Evolutionary conservation across 2,888 invertebrate species (phyloP), one percentile per base, ranked within the genome.

Genomic region (Zonitis immaculata): DNA sequence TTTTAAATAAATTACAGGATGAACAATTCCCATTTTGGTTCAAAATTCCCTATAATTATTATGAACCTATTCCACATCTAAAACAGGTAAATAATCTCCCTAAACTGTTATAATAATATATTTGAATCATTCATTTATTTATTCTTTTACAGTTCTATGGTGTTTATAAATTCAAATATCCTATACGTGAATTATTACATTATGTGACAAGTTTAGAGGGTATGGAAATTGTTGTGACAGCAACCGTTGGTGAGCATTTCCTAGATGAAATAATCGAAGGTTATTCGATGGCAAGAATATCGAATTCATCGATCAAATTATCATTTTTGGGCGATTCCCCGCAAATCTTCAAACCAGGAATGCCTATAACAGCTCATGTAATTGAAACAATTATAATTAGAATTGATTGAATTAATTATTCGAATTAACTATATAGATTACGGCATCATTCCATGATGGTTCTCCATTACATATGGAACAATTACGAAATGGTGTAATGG

Each of bases 291-390:
- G 89, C 95, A 0, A 79, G 94, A 61, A 86, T 97, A 46, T 94
- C 87, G 72, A 93, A 94, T 77, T 92, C 94, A 0, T 89, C 89
- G 6, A 80, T 95, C 6, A 83, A 85, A 49, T 82, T 96, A 1
- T 81, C 85, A 30, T 93, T 96, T 75, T 79, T 96, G 2, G 97
- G 96, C 0, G 93, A 91, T 27, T 83, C 88, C 0, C 91, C 96
- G 6, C 93, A 96, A 75, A 88, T 97, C 12, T 96, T 96, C 77
- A 97, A 96, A 74, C 96, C 97, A 0, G 82, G 91, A 7, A 95
- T 96, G 90, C 92, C 95, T 0, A 89, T 94, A 67, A 87, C 87
- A 57, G 81, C 87, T 44, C 92, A 92, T 73, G 89, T 90, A 75
- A 83, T 86, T 78, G 43, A 39, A 9, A 4, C 4, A 5, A 22